Conservation (phyloP, 2,888 invertebrate species). For the Macropis europaea region DNA sequence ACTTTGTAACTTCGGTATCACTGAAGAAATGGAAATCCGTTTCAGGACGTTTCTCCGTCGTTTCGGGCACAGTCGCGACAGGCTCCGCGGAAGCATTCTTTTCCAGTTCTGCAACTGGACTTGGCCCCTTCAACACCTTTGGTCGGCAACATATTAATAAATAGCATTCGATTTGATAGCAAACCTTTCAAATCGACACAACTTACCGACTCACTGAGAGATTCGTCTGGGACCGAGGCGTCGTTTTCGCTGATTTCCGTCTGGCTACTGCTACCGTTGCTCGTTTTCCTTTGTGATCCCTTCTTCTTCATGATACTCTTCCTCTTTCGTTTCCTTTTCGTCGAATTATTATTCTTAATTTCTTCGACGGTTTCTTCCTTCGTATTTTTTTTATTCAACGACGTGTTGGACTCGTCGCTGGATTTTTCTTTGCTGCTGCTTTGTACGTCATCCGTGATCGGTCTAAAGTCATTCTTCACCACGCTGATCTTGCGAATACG, state of each 20-base stretch:
- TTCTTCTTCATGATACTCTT: constrained; percentile 91
- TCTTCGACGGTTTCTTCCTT: constrained; percentile 79
- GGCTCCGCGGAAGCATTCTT: constrained; percentile 39
- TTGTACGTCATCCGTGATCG: constrained; percentile 80
- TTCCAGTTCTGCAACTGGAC: constrained; percentile 67
- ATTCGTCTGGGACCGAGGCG: constrained; percentile 56
- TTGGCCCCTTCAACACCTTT: constrained; percentile 65
- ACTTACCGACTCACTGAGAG: constrained; percentile 68
- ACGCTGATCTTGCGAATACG: constrained; percentile 84
- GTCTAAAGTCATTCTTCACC: constrained; percentile 84
- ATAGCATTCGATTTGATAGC: background rate
- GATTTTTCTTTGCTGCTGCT: constrained; percentile 70
- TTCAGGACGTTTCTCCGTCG: constrained; percentile 80
- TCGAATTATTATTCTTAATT: constrained; percentile 81
- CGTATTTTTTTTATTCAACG: constrained; percentile 66
- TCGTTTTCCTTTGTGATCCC: constrained; percentile 86
- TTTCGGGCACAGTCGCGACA: constrained; percentile 71
- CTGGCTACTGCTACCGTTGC: constrained; percentile 75
- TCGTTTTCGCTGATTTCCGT: constrained; percentile 72
- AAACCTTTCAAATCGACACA: background rate
- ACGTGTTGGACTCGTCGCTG: constrained; percentile 71
- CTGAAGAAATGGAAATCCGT: constrained; percentile 94
- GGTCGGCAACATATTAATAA: background rate
- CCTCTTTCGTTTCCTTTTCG: constrained; percentile 89
- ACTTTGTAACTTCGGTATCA: constrained; percentile 92